Evolutionary conservation across 2,113 vertebrate genomes (phyloP).

Genomic region (Oryzias melastigma): DNA sequence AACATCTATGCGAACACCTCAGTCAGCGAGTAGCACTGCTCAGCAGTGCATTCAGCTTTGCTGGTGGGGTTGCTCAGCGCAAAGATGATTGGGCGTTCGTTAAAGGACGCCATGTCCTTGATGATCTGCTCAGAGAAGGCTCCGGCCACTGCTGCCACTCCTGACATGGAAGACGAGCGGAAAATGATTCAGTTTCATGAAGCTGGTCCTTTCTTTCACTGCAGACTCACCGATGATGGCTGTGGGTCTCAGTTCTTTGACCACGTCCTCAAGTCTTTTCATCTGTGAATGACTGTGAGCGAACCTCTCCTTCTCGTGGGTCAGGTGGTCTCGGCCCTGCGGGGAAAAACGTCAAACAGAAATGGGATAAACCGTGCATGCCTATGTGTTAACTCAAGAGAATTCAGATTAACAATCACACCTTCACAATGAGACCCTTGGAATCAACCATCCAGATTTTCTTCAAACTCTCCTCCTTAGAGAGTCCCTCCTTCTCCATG

Average conservation of each 20-base stretch:
- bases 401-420: constrained; percentile 80
- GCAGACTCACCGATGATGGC: constrained; percentile 88
- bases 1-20: constrained; percentile 78
- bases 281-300: constrained; percentile 89
- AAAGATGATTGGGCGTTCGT: constrained; percentile 91
- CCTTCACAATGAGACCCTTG: constrained; percentile 96
- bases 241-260: constrained; percentile 87
- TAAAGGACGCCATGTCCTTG: constrained; percentile 89
- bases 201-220: no score
- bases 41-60: constrained; percentile 97
- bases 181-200: no score
- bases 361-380: neutral
- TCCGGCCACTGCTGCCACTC: constrained; percentile 90
- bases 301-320: constrained; percentile 87
- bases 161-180: constrained; percentile 63
- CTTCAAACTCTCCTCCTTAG: constrained; percentile 76
- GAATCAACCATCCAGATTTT: constrained; percentile 99
- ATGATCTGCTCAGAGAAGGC: constrained; percentile 92
- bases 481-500: constrained; percentile 91
- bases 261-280: constrained; percentile 85
- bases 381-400: neutral
- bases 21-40: constrained; percentile 91
- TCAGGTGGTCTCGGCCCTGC: constrained; percentile 87
- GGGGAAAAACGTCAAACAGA: constrained; percentile 9
- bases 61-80: constrained; percentile 98